Base-by-base conservation (phyloP, 1,140 invertebrate genomes). In the Nasonia giraulti region DNA sequence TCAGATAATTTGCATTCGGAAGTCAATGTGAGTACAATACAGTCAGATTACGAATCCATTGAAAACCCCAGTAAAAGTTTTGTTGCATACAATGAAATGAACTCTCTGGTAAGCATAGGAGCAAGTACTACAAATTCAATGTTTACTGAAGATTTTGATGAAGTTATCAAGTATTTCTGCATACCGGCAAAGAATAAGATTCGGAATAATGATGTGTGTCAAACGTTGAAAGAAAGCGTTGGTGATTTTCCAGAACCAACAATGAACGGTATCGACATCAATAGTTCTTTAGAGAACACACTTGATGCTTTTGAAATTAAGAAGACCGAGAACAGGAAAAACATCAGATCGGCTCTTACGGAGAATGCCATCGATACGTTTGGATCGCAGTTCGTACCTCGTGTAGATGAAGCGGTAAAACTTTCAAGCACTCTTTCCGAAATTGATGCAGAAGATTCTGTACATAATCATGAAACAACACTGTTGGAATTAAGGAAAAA, bases 401-500 rank as follows among this genome's bases (percentile, higher is more conserved):
- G 3, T 20, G 6, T 62, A n/a, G 6, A 62, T 7, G 20, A 62
- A 62, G 17, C 17, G 4, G 55, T 62, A 62, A 62, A 62, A 20
- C 8, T 20, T 55, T 5, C 50, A 1, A 17, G 12, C 11, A 62
- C 17, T 62, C 17, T 20, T 7, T 7, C 17, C 5, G 20, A 62
- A n/a, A 62, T 6, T n/a, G 5, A n/a, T 62, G 55, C 17, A n/a
- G 55, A 20, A 62, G 17, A n/a, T 0, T 20, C 20, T 20, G 3
- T 7, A n/a, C 55, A 20, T 8, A 62, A n/a, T 7, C 55, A 14
- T 62, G 20, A 62, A 62, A 23, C 37, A 5, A 78, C 80, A 7
- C 40, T 82, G 17, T 17, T 75, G 37, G 80, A 82, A 78, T 80
- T 85, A n/a, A 86, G 79, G 14, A 82, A 68, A 44, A 86, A 86